Evolutionary conservation across 1,140 invertebrate species (phyloP).

Genomic region (Homarus americanus): DNA sequence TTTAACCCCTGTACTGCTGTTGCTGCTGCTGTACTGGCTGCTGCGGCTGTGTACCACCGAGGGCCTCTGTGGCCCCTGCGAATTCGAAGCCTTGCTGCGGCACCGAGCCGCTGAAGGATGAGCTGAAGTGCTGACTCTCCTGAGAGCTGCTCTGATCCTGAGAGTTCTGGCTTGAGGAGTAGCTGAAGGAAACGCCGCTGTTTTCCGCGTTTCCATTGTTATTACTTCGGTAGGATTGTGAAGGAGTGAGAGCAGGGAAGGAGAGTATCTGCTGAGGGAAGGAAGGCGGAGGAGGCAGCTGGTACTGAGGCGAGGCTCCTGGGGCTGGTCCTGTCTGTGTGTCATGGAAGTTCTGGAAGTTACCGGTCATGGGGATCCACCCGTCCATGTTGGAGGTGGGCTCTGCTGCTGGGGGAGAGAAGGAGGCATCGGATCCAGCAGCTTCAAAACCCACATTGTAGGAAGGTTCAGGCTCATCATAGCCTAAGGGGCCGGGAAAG

Average conservation of each 20-base stretch:
- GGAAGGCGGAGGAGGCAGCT: not conserved
- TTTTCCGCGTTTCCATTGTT: not conserved
- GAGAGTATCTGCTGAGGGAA: too few relatives aligned
- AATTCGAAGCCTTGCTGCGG: not conserved
- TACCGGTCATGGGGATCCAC: conserved; percentile 25
- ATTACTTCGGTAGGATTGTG: not conserved
- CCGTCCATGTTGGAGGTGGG: conserved; percentile 49
- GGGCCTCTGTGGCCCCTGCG: not conserved
- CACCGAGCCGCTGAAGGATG: not conserved
- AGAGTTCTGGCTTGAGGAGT: conserved; percentile 26
- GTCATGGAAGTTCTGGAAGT: not conserved
- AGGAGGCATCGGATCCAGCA: not conserved
- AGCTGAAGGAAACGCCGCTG: not conserved
- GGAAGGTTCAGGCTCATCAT: conserved; percentile 5
- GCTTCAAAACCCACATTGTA: conserved; percentile 6
- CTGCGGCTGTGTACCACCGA: not conserved
- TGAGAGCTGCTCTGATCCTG: conserved; percentile 28
- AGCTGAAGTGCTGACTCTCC: conserved; percentile 28
- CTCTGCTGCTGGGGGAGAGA: conserved; percentile 48
- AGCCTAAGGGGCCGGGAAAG: not conserved
- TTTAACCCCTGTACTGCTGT: not conserved
- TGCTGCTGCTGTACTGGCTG: not conserved
- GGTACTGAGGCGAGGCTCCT: not conserved
- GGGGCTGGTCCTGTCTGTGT: not conserved
- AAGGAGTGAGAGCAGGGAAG: too few relatives aligned